Base-by-base conservation (phyloP, 2,113 vertebrate genomes). In the Rhombomys opimus region DNA sequence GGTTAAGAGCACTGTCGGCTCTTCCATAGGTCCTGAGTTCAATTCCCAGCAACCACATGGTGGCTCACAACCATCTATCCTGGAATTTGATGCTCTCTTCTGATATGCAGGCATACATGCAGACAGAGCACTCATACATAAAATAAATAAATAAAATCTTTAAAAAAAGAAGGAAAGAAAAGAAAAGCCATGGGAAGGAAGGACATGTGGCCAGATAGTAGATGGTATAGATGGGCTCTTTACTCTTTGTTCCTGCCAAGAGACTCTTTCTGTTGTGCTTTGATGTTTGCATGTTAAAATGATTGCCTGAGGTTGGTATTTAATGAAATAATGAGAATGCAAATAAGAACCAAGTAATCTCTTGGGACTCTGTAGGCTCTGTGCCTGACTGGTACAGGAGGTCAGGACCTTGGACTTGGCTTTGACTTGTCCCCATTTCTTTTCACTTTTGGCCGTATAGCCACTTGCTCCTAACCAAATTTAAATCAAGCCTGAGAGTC, bases 261-360 rank as follows among this genome's bases (percentile, higher is more conserved):
- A 70, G 70, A 86, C 23, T 23, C 18, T 80, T 73, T 77, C 61
- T 46, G 23, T 84, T 93, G 22, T 61, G 41, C 38, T 90, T 90
- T 82, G 63, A n/a, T 89, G 20, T 61, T 90, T 93, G 5, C 81
- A 50, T 67, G 61, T 80, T 59, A 94, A 95, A 76, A 75, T 80
- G 12, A 89, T 65, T 78, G 46, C 9, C 50, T 41, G 32, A 65
- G 9, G 20, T 54, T 65, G 70, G 27, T 87, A 38, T n/a, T 88
- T 84, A 38, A 25, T 82, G 75, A 63, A 73, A 67, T 57, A n/a
- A 0, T 61, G 78, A 78, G 61, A 84, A 67, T 68, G 61, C 90
- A 91, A 52, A 84, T 61, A 75, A 84, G 63, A 84, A 9, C 72
- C 41, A 52, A 30, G 57, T 20, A n/a, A 2, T 85, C 4, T 91